Evolutionary conservation across 2,113 vertebrate species (phyloP).

Genomic region (Ploceus nigricollis): DNA sequence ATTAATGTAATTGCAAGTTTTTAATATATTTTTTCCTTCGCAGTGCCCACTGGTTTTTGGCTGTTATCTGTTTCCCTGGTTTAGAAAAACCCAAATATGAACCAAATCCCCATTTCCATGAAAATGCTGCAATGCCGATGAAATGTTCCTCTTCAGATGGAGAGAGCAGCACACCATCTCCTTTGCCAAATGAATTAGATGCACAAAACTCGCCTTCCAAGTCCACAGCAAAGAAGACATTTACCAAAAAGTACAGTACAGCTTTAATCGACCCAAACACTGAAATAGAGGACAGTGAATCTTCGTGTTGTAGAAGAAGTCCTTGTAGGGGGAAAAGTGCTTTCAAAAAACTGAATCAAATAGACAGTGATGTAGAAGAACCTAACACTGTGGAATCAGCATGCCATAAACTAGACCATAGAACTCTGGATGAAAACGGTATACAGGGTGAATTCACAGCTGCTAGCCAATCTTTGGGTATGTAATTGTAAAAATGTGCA

Average conservation of each 20-base stretch:
- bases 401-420: slow-evolving; percentile 70
- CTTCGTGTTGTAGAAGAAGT: slow-evolving; percentile 54
- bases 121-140: slow-evolving; percentile 52
- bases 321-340: slow-evolving; percentile 65
- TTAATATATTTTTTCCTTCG: slow-evolving; percentile 33
- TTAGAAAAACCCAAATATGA: slow-evolving; percentile 81
- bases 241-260: slow-evolving; percentile 72
- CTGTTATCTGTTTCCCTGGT: slow-evolving; percentile 96
- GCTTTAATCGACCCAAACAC: slow-evolving; percentile 62
- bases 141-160: slow-evolving; percentile 70
- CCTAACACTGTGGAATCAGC: slow-evolving; percentile 68
- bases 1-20: neutral
- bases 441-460: slow-evolving; percentile 75
- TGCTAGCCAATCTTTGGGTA: slow-evolving; percentile 74
- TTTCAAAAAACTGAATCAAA: slow-evolving; percentile 72
- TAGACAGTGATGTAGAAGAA: slow-evolving; percentile 67
- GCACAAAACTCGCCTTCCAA: slow-evolving; percentile 69
- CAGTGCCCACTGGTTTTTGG: slow-evolving; percentile 98
- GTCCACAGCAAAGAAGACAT: slow-evolving; percentile 68
- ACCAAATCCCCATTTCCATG: slow-evolving; percentile 82
- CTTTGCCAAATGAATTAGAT: slow-evolving; percentile 71
- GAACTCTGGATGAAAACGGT: slow-evolving; percentile 71
- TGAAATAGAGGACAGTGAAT: slow-evolving; percentile 71
- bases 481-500: slow-evolving; percentile 11
- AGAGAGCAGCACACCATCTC: slow-evolving; percentile 68